Evolutionary conservation across 2,888 invertebrate genomes (phyloP).

Genomic region (Mamestra brassicae): DNA sequence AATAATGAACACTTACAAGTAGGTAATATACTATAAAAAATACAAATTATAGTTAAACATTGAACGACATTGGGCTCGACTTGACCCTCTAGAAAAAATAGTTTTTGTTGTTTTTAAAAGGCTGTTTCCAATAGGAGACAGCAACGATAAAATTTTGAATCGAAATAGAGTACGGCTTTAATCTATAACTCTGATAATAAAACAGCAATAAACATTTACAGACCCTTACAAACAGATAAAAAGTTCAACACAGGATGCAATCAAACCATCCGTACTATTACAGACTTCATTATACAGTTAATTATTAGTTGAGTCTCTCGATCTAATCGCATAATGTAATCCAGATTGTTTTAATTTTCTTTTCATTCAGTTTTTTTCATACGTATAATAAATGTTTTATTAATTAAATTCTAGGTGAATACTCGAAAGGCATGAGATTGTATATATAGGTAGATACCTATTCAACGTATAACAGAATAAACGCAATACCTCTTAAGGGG

Average conservation of each 20-base stretch:
- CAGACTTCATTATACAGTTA: constrained; percentile 64
- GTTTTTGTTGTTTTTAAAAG: not conserved
- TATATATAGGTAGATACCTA: too few relatives aligned
- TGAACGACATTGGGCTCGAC: not conserved
- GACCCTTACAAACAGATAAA: constrained; percentile 58
- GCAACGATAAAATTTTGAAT: constrained; percentile 41
- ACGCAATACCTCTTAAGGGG: too few relatives aligned
- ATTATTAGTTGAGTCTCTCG: constrained; percentile 62
- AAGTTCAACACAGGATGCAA: constrained; percentile 63
- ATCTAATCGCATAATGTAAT: constrained; percentile 60
- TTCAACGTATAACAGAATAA: too few relatives aligned
- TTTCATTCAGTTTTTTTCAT: constrained; percentile 33
- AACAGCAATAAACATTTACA: constrained; percentile 65
- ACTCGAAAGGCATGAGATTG: not conserved
- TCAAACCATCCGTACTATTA: constrained; percentile 59
- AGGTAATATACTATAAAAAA: not conserved
- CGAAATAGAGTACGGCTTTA: constrained; percentile 46
- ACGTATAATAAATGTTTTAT: constrained; percentile 14
- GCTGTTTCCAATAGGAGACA: constrained; percentile 15
- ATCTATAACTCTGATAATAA: constrained; percentile 59
- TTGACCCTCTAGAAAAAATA: not conserved
- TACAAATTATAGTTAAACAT: constrained; percentile 1
- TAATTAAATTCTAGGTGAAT: constrained; percentile 5
- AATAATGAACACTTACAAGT: not conserved
- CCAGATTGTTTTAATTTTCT: constrained; percentile 60